Evolutionary conservation across 2,113 vertebrate species (phyloP).

Genomic region (Chaenogobius annularis): DNA sequence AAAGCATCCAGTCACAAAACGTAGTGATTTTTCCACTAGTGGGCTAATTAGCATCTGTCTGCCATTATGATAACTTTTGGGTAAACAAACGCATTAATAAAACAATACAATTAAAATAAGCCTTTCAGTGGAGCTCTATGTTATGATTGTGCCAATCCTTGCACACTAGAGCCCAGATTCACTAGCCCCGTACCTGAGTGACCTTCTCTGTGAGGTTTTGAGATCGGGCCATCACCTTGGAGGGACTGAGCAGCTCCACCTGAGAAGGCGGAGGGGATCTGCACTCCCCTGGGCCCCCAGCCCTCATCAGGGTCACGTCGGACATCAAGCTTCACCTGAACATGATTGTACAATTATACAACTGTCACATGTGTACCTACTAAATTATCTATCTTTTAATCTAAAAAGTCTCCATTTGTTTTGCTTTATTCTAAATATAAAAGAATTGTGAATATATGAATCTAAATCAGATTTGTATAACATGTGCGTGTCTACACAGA

Average conservation of each 20-base stretch:
- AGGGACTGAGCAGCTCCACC: conserved; percentile 66
- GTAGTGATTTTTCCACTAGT: conserved; percentile 72
- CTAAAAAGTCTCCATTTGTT: neutral
- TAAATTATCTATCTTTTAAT: neutral
- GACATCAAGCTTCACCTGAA: conserved; percentile 50
- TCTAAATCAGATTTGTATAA: neutral
- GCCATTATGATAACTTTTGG: conserved; percentile 10
- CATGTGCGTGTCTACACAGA: neutral
- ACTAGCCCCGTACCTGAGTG: conserved; percentile 64
- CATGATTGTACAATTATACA: conserved; percentile 13
- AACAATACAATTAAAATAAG: too few species aligned
- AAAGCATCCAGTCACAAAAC: conserved; percentile 42
- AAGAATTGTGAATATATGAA: neutral
- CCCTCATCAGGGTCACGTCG: conserved; percentile 58
- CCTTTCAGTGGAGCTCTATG: neutral
- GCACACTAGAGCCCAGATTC: conserved; percentile 8
- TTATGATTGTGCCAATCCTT: neutral
- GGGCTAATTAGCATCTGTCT: conserved; percentile 34
- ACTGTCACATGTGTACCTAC: neutral
- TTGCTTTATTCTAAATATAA: neutral
- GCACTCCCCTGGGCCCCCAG: conserved; percentile 37
- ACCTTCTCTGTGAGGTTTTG: conserved; percentile 75
- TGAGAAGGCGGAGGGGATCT: conserved; percentile 31
- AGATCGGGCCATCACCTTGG: conserved; percentile 68
- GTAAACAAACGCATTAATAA: neutral